Evolutionary conservation across 2,888 invertebrate species (phyloP).

Genomic region (Platycnemis pennipes): DNA sequence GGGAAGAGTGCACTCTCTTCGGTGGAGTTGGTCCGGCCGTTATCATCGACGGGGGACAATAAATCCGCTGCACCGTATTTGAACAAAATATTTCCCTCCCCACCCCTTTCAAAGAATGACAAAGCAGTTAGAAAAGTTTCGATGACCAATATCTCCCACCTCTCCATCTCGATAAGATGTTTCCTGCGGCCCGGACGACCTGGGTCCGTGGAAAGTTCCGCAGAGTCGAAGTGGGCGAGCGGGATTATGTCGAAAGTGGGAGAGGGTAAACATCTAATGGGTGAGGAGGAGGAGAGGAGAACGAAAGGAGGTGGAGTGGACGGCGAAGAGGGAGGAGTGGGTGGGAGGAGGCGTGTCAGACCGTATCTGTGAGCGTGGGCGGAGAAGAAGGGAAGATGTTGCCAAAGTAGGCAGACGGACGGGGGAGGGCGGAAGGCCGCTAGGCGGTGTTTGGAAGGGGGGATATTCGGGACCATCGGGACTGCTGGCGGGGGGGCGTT

Average conservation of each 20-base stretch:
- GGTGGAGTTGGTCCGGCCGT: background rate
- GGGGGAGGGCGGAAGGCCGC: background rate
- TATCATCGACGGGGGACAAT: background rate
- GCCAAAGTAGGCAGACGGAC: background rate
- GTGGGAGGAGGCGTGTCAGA: background rate
- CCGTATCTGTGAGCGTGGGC: background rate
- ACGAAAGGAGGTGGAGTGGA: background rate
- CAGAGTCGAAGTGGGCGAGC: slow-evolving; percentile 8
- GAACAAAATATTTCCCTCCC: background rate
- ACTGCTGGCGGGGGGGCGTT: background rate
- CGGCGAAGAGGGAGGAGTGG: background rate
- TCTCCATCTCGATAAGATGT: background rate
- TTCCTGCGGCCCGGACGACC: too few relatives aligned
- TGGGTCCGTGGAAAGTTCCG: background rate
- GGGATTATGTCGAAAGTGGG: background rate
- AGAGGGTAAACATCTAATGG: slow-evolving; percentile 42
- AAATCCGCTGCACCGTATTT: background rate
- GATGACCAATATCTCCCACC: background rate
- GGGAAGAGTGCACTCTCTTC: background rate
- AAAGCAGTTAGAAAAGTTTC: background rate
- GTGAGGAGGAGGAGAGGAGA: background rate
- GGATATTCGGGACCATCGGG: background rate
- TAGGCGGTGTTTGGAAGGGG: too few relatives aligned
- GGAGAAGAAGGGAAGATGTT: background rate
- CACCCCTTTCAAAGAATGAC: too few relatives aligned